Evolutionary conservation across 1,140 invertebrate species (phyloP), one percentile per base, ranked within the genome.

Genomic region (Luehdorfia chinensis): DNA sequence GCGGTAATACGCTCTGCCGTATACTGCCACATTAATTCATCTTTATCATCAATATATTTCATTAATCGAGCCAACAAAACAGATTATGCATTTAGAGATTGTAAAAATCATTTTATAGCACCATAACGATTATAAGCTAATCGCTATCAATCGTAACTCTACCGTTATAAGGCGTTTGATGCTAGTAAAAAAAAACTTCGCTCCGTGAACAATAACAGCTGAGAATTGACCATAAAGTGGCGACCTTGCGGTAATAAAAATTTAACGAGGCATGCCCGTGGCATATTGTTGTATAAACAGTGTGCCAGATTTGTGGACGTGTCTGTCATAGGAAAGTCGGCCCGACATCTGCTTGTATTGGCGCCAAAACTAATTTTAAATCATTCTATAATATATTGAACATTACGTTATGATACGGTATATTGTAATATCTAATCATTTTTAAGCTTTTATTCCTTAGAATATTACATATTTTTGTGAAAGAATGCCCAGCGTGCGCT

Each of bases 191-290:
- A 80, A 80, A 83, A 80, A 84, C 77, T 52, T 67, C 66, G 48
- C 65, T 65, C 74, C 57, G 71, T 64, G 68, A 86, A 87, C 79
- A 84, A 86, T 87, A 87, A 87, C 73, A 66, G 73, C 75, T 76
- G 61, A 76, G 84, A 80, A 87, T 87, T 85, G 83, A 87, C 83
- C 87, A 86, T 87, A 87, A 87, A 88, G 63, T 71, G 75, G 59
- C 84, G 87, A 87, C 87, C 87, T 88, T 88, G 87, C 50, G 74
- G 84, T 74, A 74, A 87, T 88, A 88, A 88, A 87, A 88, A 83
- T 88, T 88, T 88, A 88, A 87, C 85, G 79, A 85, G 77, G 73
- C 59, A 66, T 73, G 65, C 71, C 69, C 74, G 75, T 64, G 57
- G 68, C 59, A 55, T 66, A 66, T 50, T 57, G 48, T 74, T 71